phyloP scores from a whole-genome alignment of 64 coral and sea anemone species.

The Stichodactyla helianthus region DNA sequence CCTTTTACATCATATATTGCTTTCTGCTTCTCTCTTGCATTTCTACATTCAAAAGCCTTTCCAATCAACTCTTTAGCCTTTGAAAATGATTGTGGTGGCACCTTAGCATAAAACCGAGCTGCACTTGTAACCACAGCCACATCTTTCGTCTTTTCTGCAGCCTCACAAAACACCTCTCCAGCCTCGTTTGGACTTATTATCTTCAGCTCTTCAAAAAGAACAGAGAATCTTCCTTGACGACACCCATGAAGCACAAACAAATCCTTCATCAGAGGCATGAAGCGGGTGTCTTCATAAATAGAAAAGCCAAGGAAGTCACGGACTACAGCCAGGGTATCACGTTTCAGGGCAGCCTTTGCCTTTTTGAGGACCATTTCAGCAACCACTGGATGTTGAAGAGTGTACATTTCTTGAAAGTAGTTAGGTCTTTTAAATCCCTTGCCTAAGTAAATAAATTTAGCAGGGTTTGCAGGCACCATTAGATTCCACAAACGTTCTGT shows the following conservation, averaged over 20 bases:
- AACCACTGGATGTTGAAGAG: conserved; percentile 62
- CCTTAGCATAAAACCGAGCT: conserved; percentile 71
- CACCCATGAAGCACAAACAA: conserved; percentile 43
- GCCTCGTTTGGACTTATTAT: conserved; percentile 4
- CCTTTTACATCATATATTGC: conserved; percentile 55
- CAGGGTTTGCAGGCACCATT: conserved; percentile 57
- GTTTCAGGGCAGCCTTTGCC: not conserved
- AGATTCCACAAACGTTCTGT: conserved; percentile 68
- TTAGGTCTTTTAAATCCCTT: not conserved
- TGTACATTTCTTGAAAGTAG: conserved; percentile 40
- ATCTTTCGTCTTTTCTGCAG: conserved; percentile 59
- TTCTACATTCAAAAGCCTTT: conserved; percentile 29
- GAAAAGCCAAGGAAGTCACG: conserved; percentile 56
- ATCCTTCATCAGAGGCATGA: conserved; percentile 46
- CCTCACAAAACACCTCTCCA: conserved; percentile 45
- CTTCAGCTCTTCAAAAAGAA: conserved; percentile 58
- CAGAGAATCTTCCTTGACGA: conserved; percentile 44
- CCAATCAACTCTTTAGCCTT: conserved; percentile 51
- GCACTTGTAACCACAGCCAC: conserved; percentile 33
- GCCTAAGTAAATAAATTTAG: not conserved
- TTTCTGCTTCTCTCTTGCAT: not conserved
- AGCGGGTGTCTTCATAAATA: conserved; percentile 23
- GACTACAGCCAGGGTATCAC: conserved; percentile 10
- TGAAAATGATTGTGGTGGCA: conserved; percentile 1
- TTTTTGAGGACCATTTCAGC: conserved; percentile 50